Base-by-base conservation (phyloP, 2,888 invertebrate species). In the Drymonia ruficornis region DNA sequence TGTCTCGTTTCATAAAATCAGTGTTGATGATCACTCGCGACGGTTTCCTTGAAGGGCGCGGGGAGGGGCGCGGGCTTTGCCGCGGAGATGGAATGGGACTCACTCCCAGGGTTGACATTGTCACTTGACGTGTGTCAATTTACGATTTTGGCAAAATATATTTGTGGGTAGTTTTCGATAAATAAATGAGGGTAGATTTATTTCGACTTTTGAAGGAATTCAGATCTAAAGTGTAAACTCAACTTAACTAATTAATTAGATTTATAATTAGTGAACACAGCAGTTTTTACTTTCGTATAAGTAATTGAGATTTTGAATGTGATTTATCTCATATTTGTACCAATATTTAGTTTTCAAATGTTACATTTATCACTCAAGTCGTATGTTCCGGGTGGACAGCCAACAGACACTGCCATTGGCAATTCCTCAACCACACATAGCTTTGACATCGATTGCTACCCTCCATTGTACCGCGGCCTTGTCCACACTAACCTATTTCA, bases 1-100 rank as follows among this genome's bases (percentile, higher is more conserved):
- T 76, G 56, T 84, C 86, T 8, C 72, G 70, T 63, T 87, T 87
- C 86, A 86, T 86, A 12, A 84, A 72, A 52, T 87, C 87, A 0
- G 80, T 82, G 0, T 77, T 73, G 7, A 81, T 72, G n/a, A 78
- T 59, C 5, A 79, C 66, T 53, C 64, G 74, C 0, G 76, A 70
- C 0, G 60, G 15, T 7, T 69, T 69, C 8, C 74, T 52, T 0
- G 74, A 66, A 1, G 72, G 70, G 13, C 51, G 67, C 0, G 76
- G 74, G 0, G 78, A 76, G 0, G 73, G 72, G 11, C 55, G 43
- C 9, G 71, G 71, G 1, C 54, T 56, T 5, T 15, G 28, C 1
- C 52, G 69, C 1, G 70, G 73, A 1, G 75, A 70, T 2, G 71
- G 67, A 0, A 55, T 16, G 0, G 67, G 64, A 5, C 69, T 64